A percentile compares a stretch with the other conserved stretches of the same genome.
These are phyloP conservation scores for Callocephalon fimbriatum DNA, from an alignment of 2,113 vertebrate species.

Conservation along the genomic window DNA sequence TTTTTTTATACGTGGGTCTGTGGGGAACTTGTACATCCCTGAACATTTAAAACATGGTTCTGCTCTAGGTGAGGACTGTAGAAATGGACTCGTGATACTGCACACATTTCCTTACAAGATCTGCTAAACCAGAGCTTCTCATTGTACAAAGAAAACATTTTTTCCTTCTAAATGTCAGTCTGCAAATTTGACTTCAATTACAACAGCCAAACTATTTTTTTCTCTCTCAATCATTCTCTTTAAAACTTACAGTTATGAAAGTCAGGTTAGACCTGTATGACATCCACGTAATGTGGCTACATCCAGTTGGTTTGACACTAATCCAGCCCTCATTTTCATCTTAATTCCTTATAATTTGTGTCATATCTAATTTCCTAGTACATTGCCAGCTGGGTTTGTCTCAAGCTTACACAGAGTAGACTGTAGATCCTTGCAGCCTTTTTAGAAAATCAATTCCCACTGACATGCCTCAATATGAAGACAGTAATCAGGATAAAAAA, in stretches of 20 bases:
- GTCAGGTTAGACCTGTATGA: background rate
- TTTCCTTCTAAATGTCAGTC: background rate
- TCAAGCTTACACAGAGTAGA: background rate
- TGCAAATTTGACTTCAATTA: background rate
- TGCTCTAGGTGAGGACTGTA: background rate
- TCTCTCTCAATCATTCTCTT: background rate
- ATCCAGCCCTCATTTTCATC: background rate
- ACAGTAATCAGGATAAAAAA: background rate
- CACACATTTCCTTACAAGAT: background rate
- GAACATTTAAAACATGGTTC: background rate
- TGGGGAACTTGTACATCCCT: background rate
- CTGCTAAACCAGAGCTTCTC: background rate
- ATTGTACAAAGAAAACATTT: background rate
- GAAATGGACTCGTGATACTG: background rate
- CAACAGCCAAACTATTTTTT: background rate
- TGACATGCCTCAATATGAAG: background rate
- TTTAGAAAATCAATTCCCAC: background rate
- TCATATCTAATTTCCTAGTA: background rate
- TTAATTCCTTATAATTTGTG: background rate
- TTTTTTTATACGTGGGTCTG: background rate
- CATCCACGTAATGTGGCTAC: background rate
- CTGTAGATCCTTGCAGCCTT: background rate
- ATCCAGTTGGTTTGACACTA: background rate
- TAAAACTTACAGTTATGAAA: background rate
- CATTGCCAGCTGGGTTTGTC: background rate